These are phyloP conservation scores for Hetaerina americana DNA, from an alignment of 1,140 invertebrate species.

Conservation along the genomic window DNA sequence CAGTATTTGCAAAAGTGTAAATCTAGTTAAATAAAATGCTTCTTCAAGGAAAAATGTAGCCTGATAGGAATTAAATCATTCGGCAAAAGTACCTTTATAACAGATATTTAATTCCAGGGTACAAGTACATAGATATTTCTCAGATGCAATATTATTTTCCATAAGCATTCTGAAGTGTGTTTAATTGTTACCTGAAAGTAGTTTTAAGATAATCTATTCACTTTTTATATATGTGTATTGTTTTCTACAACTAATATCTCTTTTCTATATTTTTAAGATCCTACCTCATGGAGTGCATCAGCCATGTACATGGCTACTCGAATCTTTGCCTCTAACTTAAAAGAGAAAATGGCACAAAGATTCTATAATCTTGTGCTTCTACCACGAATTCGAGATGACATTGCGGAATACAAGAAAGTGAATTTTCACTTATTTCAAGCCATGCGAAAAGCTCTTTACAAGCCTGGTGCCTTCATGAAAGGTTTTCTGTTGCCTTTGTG, in stretches of 20 bases:
- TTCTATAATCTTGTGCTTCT: conserved; percentile 91
- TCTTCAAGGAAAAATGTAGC: no score
- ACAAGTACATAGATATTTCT: no score
- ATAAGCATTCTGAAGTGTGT: no score
- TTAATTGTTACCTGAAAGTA: conserved; percentile 23
- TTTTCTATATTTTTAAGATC: conserved; percentile 35
- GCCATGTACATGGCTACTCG: conserved; percentile 89
- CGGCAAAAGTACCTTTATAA: no score
- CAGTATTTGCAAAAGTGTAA: no score
- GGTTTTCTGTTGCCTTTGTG: conserved; percentile 84
- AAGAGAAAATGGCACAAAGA: conserved; percentile 90
- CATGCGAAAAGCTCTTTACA: conserved; percentile 83
- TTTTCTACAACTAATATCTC: neutral
- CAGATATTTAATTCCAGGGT: no score
- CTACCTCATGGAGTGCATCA: conserved; percentile 75
- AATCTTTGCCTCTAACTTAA: conserved; percentile 92
- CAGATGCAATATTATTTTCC: no score
- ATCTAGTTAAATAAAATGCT: no score
- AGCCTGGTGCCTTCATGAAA: conserved; percentile 98
- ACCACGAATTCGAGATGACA: conserved; percentile 87
- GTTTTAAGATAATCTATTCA: neutral
- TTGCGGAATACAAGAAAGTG: conserved; percentile 85
- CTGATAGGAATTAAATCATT: no score
- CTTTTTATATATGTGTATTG: neutral
- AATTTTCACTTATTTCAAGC: conserved; percentile 97